Evolutionary conservation across 2,888 invertebrate species (phyloP), one percentile per base, ranked within the genome.

Genomic region (Acleris emargana): DNA sequence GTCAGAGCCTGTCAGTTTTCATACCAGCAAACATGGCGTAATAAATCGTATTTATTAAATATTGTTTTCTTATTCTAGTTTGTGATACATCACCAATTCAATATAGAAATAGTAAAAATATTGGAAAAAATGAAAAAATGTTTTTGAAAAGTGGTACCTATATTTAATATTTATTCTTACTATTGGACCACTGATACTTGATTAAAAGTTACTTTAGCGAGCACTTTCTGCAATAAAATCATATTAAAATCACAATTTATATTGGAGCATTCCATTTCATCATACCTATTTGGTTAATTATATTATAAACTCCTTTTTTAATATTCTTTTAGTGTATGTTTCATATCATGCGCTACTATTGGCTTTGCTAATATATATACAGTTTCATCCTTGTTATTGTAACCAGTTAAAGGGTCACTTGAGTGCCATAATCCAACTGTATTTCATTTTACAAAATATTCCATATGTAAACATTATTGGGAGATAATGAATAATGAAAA

Each of bases 341-440:
- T 1, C 17, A 45, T 45, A 17, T 43, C 16, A 20, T 54, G 22
- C 22, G 11, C 32, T 38, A 20, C 16, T 72, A 73, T 74, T 71
- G 74, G 83, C 81, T 82, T 83, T 79, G 80, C 79, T 79, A 73
- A 74, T 72, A 20, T 72, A 20, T 18, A 53, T 53, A 61, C 38
- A 54, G 58, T 38, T 54, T 28, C 62, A 38, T 54, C 43, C 20
- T 25, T 55, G 43, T 38, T 38, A 38, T 50, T 61, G 25, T 47
- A 54, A 45, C 42, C 55, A 60, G 45, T 17, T 58, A 22, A 59
- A 50, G 42, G 64, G 57, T 64, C 60, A 69, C 69, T 62, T 54
- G 64, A 68, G 70, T 70, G 69, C 71, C 70, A 72, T 72, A 72
- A 60, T 32, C 60, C 59, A 57, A 62, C 32, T 58, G 49, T 50